Percentiles rank a stretch among this genome's conserved stretches.
These are phyloP conservation scores for Batillaria attramentaria DNA, from an alignment of 1,140 invertebrate species.

Conservation along the genomic window DNA sequence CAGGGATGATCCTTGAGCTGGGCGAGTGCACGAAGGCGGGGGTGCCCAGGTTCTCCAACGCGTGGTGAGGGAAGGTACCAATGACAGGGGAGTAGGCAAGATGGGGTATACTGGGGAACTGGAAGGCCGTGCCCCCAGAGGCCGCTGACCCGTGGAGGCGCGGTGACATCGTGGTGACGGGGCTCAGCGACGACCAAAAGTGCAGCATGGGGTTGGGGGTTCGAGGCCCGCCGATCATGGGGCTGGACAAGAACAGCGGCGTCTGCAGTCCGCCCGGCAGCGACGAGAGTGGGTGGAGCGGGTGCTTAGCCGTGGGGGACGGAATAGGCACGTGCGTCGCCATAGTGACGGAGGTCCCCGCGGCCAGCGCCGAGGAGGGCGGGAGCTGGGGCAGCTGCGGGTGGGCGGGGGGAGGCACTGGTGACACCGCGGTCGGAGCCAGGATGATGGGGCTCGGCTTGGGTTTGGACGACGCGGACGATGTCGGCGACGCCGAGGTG, in stretches of 20 bases:
- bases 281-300: constrained; percentile 34
- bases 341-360: constrained; percentile 33
- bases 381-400: constrained; percentile 33
- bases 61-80: constrained; percentile 20
- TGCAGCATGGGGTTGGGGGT: constrained; percentile 57
- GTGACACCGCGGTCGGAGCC: constrained; percentile 29
- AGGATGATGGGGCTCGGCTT: constrained; percentile 53
- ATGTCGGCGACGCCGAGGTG: constrained; percentile 18
- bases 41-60: constrained; percentile 40
- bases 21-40: constrained; percentile 45
- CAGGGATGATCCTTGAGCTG: constrained; percentile 42
- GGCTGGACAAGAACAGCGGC: constrained; percentile 59
- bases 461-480: constrained; percentile 45
- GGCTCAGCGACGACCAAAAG: constrained; percentile 67
- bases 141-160: constrained; percentile 40
- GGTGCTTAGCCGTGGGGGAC: constrained; percentile 45
- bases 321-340: constrained; percentile 37
- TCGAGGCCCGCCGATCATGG: constrained; percentile 47
- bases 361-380: constrained; percentile 25
- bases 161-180: constrained; percentile 62
- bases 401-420: constrained; percentile 24
- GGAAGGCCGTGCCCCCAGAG: constrained; percentile 53
- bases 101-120: constrained; percentile 58
- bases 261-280: constrained; percentile 47
- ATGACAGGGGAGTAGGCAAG: constrained; percentile 56